Base-by-base conservation (phyloP, 2,888 invertebrate species). In the Parnassius glacialis region DNA sequence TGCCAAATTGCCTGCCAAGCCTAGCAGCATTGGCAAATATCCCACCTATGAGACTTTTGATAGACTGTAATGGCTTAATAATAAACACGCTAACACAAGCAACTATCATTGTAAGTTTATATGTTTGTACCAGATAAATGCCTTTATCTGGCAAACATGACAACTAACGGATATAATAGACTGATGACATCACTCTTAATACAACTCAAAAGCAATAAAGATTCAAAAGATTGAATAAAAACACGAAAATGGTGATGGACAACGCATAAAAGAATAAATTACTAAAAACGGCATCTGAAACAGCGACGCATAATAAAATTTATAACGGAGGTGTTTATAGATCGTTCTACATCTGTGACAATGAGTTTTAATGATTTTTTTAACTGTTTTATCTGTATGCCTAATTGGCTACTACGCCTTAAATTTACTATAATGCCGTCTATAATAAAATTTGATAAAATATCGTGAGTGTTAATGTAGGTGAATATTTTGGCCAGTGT, bases 401-500 rank as follows among this genome's bases (percentile, higher is more conserved):
- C 34, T 13, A 13, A 48, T 48, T 48, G 13, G 2, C 3, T 25
- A 11, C 51, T 7, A 20, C 11, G 51, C 9, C 51, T 44, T 52
- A 20, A 12, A 9, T 13, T 48, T 12, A 59, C 45, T 44, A 20
- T 16, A 25, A 20, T 41, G 11, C 47, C 34, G 25, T 13, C 20
- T n/a, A 2, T 45, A 45, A 52, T 16, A 25, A 25, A 9, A 12
- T 53, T 12, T 16, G 52, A 53, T 47, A 53, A 47, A 52, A 16
- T 53, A 53, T 59, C 54, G 57, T 45, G 47, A 64, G 58, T 64
- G 61, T 60, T 12, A 47, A 50, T 34, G 85, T 86, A 80, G 87
- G 89, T 78, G 81, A 79, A 62, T 65, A 70, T 82, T 89, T 87
- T 86, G 89, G 87, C 71, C 78, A 80, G 79, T 66, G 61, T 80